Conservation (phyloP, 2,888 invertebrate genomes). For the Cylloceria caligata region DNA sequence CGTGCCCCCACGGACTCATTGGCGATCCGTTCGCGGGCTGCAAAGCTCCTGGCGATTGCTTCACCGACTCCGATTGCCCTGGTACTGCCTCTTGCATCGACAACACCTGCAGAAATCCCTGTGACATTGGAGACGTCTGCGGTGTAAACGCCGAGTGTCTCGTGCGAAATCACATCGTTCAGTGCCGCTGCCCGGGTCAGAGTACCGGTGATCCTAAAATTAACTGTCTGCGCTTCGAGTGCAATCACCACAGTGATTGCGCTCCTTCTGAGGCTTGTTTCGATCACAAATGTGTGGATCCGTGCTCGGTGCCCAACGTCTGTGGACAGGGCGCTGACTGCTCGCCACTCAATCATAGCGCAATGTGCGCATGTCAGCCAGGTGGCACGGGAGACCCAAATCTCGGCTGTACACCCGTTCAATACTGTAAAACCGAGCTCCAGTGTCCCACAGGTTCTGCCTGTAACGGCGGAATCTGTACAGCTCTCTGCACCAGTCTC, state of each 20-base stretch:
- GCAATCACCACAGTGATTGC: slow-evolving; percentile 92
- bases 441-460: slow-evolving; percentile 94
- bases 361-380: slow-evolving; percentile 92
- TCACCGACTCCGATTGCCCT: slow-evolving; percentile 92
- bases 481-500: slow-evolving; percentile 91
- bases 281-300: slow-evolving; percentile 92
- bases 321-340: slow-evolving; percentile 94
- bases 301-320: slow-evolving; percentile 92
- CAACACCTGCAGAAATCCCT: slow-evolving; percentile 92
- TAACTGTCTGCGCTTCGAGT: slow-evolving; percentile 91
- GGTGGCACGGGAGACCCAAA: slow-evolving; percentile 95
- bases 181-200: slow-evolving; percentile 91
- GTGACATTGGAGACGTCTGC: slow-evolving; percentile 88
- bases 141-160: slow-evolving; percentile 92
- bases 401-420: slow-evolving; percentile 92
- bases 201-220: slow-evolving; percentile 90
- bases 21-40: slow-evolving; percentile 92
- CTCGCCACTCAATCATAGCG: slow-evolving; percentile 91
- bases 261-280: slow-evolving; percentile 90
- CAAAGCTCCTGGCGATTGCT: slow-evolving; percentile 93
- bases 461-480: slow-evolving; percentile 93
- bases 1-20: slow-evolving; percentile 91
- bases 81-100: slow-evolving; percentile 90
- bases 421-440: slow-evolving; percentile 92
- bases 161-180: slow-evolving; percentile 89